Evolutionary conservation across 2,888 invertebrate species (phyloP).

Genomic region (Tenthredo notha): DNA sequence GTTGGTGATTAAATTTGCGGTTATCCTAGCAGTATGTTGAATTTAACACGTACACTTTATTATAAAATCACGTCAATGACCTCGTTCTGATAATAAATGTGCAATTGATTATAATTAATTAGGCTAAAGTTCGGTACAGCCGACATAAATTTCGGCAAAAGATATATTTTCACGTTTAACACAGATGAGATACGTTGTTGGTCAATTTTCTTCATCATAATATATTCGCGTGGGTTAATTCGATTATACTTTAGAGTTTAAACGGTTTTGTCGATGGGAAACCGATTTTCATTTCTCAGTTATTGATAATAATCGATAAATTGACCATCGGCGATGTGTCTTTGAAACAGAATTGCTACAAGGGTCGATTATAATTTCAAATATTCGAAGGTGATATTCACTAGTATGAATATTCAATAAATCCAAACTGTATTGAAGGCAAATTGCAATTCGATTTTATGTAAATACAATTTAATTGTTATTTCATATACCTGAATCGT

Average conservation of each 20-base stretch:
- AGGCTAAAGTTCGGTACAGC: background rate
- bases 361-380: background rate
- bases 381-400: background rate
- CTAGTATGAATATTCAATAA: background rate
- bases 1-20: background rate
- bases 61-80: background rate
- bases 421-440: background rate
- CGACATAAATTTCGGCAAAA: too few species aligned
- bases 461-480: background rate
- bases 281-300: background rate
- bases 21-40: background rate
- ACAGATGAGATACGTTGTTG: background rate
- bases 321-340: background rate
- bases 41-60: background rate
- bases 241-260: background rate
- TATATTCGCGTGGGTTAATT: background rate
- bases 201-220: background rate
- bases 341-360: background rate
- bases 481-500: background rate
- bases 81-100: background rate
- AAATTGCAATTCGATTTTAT: slow-evolving; percentile 11
- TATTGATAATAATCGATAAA: background rate
- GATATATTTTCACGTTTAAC: too few species aligned
- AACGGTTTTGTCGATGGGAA: background rate
- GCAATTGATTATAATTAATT: background rate